phyloP scores from a whole-genome alignment of 2,113 vertebrate species.

The Myrmecophaga tridactyla region DNA sequence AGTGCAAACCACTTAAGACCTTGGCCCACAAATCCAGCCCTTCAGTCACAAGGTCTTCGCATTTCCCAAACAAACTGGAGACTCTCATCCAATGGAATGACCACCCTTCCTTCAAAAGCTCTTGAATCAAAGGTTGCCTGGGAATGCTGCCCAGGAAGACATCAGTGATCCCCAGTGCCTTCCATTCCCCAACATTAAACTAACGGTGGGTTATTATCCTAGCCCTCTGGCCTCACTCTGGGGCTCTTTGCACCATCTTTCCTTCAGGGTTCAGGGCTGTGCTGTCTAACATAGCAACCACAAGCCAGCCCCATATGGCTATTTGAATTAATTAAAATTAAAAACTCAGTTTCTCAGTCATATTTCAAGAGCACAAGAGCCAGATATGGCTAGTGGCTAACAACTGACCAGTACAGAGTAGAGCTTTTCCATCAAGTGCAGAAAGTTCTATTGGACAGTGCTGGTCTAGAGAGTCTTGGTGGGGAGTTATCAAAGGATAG shows the following conservation, averaged over 20 bases:
- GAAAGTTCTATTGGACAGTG: accelerated
- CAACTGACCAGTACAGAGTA: neutral
- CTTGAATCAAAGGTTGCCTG: neutral
- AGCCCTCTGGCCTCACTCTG: neutral
- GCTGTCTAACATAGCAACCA: neutral
- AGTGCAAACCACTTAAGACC: neutral
- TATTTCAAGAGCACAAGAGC: neutral
- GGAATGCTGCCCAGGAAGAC: neutral
- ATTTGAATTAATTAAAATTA: neutral
- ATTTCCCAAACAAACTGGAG: neutral
- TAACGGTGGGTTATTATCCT: neutral
- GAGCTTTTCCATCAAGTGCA: neutral
- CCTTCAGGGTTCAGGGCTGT: neutral
- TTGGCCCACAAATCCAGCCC: neutral
- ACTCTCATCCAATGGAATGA: neutral
- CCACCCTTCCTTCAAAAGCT: neutral
- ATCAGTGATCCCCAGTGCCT: neutral
- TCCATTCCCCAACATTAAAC: accelerated
- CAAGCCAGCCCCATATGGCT: neutral
- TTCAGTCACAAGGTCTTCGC: neutral
- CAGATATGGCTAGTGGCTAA: neutral
- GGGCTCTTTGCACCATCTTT: neutral
- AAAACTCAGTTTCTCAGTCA: neutral
- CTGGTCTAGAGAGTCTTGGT: neutral
- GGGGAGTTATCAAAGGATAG: neutral